Base-by-base conservation (phyloP, 2,113 vertebrate genomes). In the Thymallus thymallus region DNA sequence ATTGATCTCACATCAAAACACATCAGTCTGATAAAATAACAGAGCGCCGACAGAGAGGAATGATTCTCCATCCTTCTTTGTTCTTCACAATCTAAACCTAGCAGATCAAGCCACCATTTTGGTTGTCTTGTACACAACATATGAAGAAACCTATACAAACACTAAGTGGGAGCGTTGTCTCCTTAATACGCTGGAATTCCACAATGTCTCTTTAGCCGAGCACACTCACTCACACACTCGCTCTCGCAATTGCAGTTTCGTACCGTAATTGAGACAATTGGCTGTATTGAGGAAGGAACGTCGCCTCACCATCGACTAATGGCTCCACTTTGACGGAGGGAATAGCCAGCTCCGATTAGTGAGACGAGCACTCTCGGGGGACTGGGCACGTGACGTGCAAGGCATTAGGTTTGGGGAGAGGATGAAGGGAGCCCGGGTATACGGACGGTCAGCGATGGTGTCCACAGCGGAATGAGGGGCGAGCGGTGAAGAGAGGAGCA, bases 1-100 rank as follows among this genome's bases (percentile, higher is more conserved):
- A 81, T 82, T 76, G 83, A 83, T 86, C 80, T 71, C 45, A 61
- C 45, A 18, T 84, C 80, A 60, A 60, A 32, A 29, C 6, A 1
- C 70, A 60, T 22, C n/a, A 60, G 78, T 68, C 72, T n/a, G 23
- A 12, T 75, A 76, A 80, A 80, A 81, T 65, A 80, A 72, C 75
- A 51, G 66, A 69, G 68, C 12, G 2, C 12, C 48, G 3, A 18
- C 67, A 76, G 23, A 68, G 48, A 70, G 24, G 58, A 32, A n/a
- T 41, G 2, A 26, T 63, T 7, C 30, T 20, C 29, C 29, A 18
- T 66, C 2, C 24, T n/a, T 4, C 29, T 16, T 60, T 60, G 7
- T 18, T 35, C 63, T 20, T 35, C 16, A 35, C 48, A 51, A 51
- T 51, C 64, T 66, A 14, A 35, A 32, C 29, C 12, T 51, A 51